Percentiles rank a stretch among this genome's conserved stretches.
These are phyloP conservation scores for Drosophila cracens DNA, from an alignment of 2,888 invertebrate genomes.

Conservation along the genomic window DNA sequence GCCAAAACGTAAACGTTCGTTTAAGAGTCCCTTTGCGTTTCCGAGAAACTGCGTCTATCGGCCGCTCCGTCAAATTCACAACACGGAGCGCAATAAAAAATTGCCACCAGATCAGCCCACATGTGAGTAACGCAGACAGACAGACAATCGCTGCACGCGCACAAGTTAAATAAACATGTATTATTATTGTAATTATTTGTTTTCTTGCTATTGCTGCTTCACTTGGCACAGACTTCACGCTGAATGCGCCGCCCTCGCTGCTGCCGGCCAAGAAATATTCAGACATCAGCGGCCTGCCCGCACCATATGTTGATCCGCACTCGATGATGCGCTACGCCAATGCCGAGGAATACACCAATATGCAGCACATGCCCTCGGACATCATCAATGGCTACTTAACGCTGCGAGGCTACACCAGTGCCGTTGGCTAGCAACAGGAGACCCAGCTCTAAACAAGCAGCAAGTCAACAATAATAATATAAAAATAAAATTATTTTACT, in stretches of 20 bases:
- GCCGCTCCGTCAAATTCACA: slow-evolving; percentile 65
- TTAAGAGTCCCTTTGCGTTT: slow-evolving; percentile 55
- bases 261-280: slow-evolving; percentile 97
- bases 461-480: background rate
- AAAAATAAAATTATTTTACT: background rate
- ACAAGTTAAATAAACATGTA: slow-evolving; percentile 4
- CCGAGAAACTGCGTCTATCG: slow-evolving; percentile 64
- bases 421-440: slow-evolving; percentile 55
- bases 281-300: slow-evolving; percentile 94
- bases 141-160: background rate
- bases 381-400: slow-evolving; percentile 95
- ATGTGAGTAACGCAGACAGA: slow-evolving; percentile 36
- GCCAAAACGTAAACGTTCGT: slow-evolving; percentile 45
- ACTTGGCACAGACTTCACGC: slow-evolving; percentile 89
- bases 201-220: background rate
- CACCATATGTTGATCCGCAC: slow-evolving; percentile 95
- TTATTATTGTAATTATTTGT: background rate
- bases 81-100: slow-evolving; percentile 62
- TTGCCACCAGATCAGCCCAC: slow-evolving; percentile 46
- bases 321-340: slow-evolving; percentile 94
- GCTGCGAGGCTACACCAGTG: slow-evolving; percentile 88
- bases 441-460: background rate
- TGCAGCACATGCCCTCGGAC: slow-evolving; percentile 95
- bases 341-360: slow-evolving; percentile 94
- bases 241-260: slow-evolving; percentile 96